Percentiles rank a stretch among this genome's conserved stretches.
Conservation (phyloP, 2,888 invertebrate genomes). For the Hemaris fuciformis region DNA sequence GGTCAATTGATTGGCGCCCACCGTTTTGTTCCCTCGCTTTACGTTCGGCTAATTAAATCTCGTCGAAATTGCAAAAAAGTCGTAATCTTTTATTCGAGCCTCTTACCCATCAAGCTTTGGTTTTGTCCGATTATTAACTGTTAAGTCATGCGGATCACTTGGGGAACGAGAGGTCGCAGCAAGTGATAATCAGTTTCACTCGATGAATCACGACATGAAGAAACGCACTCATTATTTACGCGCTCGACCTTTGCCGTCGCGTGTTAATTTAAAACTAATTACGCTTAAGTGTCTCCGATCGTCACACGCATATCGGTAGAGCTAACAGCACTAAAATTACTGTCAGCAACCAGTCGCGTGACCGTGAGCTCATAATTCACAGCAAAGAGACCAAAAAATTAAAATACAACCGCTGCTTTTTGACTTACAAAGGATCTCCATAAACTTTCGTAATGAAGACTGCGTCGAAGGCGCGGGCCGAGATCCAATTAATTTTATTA, state of each 20-base stretch:
- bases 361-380: conserved; percentile 38
- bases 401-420: conserved; percentile 33
- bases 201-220: conserved; percentile 38
- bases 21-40: conserved; percentile 43
- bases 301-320: conserved; percentile 36
- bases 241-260: conserved; percentile 34
- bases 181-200: conserved; percentile 16
- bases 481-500: conserved; percentile 42
- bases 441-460: conserved; percentile 34
- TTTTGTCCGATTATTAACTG: background rate
- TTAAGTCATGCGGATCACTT: background rate
- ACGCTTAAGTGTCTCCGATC: conserved; percentile 34
- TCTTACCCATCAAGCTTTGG: background rate
- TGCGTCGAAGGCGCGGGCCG: conserved; percentile 18
- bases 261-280: conserved; percentile 41
- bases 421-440: conserved; percentile 32
- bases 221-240: conserved; percentile 41
- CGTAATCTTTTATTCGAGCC: background rate
- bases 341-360: conserved; percentile 34
- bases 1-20: conserved; percentile 63
- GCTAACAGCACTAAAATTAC: conserved; percentile 45
- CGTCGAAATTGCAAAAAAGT: background rate
- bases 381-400: conserved; percentile 29
- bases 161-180: background rate
- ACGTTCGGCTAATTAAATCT: conserved; percentile 21